Conservation (phyloP, 2,797 vertebrate genomes). For the Fringilla coelebs region DNA sequence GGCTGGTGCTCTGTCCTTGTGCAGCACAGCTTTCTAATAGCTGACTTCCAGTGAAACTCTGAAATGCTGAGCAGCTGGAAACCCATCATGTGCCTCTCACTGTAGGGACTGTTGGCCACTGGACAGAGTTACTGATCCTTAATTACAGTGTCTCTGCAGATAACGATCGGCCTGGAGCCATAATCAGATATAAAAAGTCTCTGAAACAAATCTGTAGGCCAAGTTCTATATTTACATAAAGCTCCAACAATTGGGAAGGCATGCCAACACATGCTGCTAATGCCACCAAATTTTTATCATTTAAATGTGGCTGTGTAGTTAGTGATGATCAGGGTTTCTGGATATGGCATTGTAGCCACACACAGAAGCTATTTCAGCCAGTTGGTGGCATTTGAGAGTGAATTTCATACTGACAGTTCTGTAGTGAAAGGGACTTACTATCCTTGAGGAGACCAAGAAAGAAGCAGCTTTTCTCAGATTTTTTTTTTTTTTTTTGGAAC, state of each 20-base stretch:
- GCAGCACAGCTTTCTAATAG: neutral
- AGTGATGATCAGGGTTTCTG: neutral
- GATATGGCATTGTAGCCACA: neutral
- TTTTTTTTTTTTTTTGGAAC: neutral
- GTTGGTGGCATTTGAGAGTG: neutral
- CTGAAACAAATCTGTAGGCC: conserved; percentile 5
- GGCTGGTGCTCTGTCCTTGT: neutral
- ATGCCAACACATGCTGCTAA: neutral
- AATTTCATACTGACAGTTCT: neutral
- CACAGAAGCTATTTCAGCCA: conserved; percentile 1
- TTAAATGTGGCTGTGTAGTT: neutral
- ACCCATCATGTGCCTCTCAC: neutral
- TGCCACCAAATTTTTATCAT: neutral
- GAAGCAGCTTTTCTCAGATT: neutral
- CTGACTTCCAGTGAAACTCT: neutral
- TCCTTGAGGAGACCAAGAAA: neutral
- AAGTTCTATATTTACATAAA: neutral
- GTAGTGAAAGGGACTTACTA: neutral
- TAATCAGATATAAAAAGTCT: neutral
- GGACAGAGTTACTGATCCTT: neutral
- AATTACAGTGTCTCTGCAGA: neutral
- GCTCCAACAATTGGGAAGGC: neutral
- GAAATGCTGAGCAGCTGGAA: neutral
- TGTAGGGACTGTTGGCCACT: neutral
- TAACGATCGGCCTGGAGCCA: neutral